phyloP scores from a whole-genome alignment of 2,113 vertebrate genomes.

The Burhinus oedicnemus region DNA sequence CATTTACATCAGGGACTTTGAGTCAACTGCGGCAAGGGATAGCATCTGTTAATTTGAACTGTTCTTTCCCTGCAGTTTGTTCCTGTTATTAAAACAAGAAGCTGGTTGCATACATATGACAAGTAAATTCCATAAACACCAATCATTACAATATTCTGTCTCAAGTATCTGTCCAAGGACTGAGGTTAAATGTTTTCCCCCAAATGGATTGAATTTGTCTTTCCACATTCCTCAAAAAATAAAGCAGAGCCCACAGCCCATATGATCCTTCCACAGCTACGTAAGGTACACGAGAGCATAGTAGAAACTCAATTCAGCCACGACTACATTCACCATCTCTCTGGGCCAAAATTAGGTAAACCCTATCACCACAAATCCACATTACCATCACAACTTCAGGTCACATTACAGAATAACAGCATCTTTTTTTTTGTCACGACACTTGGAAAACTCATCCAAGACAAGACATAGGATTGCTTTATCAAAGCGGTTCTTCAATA shows the following conservation, averaged over 20 bases:
- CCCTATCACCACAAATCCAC: background rate
- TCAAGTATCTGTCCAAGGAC: background rate
- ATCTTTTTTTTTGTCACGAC: background rate
- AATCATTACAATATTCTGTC: background rate
- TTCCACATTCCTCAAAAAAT: background rate
- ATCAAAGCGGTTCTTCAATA: background rate
- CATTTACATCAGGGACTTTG: background rate
- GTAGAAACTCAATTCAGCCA: background rate
- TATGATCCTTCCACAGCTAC: background rate
- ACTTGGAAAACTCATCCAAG: background rate
- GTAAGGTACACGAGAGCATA: background rate
- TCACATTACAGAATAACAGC: background rate
- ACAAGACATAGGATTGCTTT: background rate
- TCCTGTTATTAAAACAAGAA: background rate
- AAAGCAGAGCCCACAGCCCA: background rate
- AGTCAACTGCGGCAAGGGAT: background rate
- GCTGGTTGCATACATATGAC: background rate
- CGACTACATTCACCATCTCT: background rate
- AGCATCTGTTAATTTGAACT: background rate
- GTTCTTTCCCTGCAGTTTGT: background rate
- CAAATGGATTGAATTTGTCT: background rate
- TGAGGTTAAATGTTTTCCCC: background rate
- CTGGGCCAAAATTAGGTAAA: background rate
- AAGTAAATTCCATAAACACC: background rate
- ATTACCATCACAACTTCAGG: background rate